Evolutionary conservation across 2,113 vertebrate species (phyloP).

Genomic region (Zapornia atra): DNA sequence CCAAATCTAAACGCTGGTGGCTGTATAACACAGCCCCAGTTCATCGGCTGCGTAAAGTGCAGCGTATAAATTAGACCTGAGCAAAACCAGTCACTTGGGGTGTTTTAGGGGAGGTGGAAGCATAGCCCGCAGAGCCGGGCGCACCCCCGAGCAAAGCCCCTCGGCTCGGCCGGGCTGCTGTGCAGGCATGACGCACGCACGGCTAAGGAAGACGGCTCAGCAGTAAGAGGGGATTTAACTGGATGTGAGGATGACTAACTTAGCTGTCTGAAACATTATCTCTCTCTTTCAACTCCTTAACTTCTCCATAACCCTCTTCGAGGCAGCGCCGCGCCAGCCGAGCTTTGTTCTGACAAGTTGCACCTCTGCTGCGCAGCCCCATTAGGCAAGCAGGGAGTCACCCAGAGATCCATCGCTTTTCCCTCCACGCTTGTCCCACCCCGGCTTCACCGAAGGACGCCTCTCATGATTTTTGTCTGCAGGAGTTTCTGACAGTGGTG

Average conservation of each 20-base stretch:
- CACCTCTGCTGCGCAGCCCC: background rate
- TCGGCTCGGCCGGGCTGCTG: background rate
- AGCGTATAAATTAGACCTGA: slow-evolving; percentile 1
- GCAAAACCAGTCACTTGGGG: background rate
- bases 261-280: slow-evolving; percentile 26
- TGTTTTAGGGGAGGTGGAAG: background rate
- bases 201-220: background rate
- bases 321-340: background rate
- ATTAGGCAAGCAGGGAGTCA: slow-evolving; percentile 3
- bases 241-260: slow-evolving; percentile 34
- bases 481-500: slow-evolving; percentile 26
- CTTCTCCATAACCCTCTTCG: background rate
- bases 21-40: background rate
- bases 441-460: background rate
- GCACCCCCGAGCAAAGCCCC: background rate
- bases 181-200: background rate
- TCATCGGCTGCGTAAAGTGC: background rate
- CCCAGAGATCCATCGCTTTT: background rate
- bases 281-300: slow-evolving; percentile 30
- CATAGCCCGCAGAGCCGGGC: background rate
- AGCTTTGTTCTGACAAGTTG: slow-evolving; percentile 45
- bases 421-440: slow-evolving; percentile 13
- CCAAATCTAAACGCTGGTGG: background rate
- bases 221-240: background rate
- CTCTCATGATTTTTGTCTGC: background rate